Percentiles rank a stretch among this genome's conserved stretches.
These are phyloP conservation scores for Cydia splendana DNA, from an alignment of 1,140 invertebrate species.

Conservation along the genomic window DNA sequence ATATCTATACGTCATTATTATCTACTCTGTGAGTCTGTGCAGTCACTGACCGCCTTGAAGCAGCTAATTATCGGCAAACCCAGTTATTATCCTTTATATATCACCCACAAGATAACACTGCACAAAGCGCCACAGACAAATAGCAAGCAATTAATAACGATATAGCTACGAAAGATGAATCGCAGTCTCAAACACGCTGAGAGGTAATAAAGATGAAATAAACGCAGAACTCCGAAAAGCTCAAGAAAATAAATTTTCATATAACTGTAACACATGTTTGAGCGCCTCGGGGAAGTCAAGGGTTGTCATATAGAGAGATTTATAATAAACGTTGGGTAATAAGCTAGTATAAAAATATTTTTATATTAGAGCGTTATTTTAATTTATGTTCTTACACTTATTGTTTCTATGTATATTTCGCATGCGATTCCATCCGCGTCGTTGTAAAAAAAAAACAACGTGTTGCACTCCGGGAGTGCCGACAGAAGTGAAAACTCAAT, in stretches of 20 bases:
- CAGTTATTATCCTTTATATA: conserved; percentile 19
- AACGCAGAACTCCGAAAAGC: background rate
- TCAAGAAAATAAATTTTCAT: conserved; percentile 26
- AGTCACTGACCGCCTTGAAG: conserved; percentile 17
- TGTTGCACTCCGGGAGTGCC: too few relatives aligned
- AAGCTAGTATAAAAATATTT: too few relatives aligned
- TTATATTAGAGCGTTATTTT: too few relatives aligned
- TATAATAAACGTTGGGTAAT: too few relatives aligned
- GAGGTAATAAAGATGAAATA: conserved; percentile 29
- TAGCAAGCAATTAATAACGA: conserved; percentile 8
- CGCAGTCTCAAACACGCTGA: background rate
- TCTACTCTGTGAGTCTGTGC: background rate
- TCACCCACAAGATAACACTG: background rate
- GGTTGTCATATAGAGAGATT: background rate
- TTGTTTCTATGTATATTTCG: too few relatives aligned
- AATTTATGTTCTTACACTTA: too few relatives aligned
- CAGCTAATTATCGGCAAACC: conserved; percentile 6
- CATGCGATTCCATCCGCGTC: too few relatives aligned
- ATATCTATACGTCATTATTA: background rate
- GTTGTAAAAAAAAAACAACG: too few relatives aligned
- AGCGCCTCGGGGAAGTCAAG: conserved; percentile 25
- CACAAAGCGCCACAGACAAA: conserved; percentile 5
- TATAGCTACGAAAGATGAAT: background rate
- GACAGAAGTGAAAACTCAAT: too few relatives aligned
- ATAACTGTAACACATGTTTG: conserved; percentile 15